phyloP scores from a whole-genome alignment of 2,113 vertebrate genomes.

The Craseonycteris thonglongyai region DNA sequence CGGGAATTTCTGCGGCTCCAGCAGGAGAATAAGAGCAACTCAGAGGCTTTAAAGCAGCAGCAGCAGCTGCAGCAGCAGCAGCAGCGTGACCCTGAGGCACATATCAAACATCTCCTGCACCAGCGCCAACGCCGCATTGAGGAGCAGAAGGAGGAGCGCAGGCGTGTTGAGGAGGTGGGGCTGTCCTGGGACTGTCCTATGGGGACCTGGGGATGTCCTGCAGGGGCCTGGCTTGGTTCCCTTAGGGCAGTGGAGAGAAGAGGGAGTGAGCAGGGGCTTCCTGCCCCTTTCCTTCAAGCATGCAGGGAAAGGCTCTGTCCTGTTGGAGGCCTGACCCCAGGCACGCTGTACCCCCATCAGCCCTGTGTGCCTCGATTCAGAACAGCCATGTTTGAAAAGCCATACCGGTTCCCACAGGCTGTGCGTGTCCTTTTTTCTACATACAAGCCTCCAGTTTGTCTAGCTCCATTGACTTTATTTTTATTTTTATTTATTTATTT shows the following conservation, averaged over 20 bases:
- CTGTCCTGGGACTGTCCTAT: too few species aligned
- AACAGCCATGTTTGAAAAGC: not conserved
- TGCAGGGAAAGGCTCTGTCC: not conserved
- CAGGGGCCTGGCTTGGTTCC: too few species aligned
- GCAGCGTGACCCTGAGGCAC: constrained; percentile 89
- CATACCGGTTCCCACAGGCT: not conserved
- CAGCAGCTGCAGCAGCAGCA: constrained; percentile 88
- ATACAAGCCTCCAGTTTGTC: not conserved
- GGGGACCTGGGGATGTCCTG: too few species aligned
- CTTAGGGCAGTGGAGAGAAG: not conserved
- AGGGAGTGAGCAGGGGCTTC: accelerated
- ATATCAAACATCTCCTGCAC: constrained; percentile 91
- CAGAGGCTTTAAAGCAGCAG: constrained; percentile 85
- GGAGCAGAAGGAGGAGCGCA: constrained; percentile 92
- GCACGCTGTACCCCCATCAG: too few species aligned
- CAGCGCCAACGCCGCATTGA: constrained; percentile 92
- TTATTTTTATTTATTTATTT: too few species aligned
- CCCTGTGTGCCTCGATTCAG: not conserved
- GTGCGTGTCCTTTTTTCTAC: not conserved
- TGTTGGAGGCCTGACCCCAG: not conserved
- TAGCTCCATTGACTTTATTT: not conserved
- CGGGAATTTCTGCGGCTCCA: constrained; percentile 92
- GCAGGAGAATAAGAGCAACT: constrained; percentile 93
- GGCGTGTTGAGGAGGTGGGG: constrained; percentile 89
- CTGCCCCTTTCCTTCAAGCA: too few species aligned